These are phyloP conservation scores for Macroteleia sp. DNA, from an alignment of 2,888 invertebrate genomes.

Conservation along the genomic window DNA sequence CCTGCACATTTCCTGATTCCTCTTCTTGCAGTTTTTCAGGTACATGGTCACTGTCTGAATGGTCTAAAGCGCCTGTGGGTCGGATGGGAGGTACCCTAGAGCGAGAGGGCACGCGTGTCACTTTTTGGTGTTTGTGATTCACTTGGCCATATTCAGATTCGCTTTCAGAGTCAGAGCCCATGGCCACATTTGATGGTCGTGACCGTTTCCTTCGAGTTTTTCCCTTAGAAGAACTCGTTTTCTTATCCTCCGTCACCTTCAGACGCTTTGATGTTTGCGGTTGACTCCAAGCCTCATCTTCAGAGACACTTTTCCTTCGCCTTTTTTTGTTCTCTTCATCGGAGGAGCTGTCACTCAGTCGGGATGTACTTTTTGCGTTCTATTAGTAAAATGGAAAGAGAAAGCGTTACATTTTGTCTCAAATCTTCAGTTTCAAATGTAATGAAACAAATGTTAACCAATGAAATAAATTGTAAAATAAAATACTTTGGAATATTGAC, in stretches of 20 bases:
- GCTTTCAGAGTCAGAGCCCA: conserved; percentile 79
- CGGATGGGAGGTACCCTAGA: conserved; percentile 75
- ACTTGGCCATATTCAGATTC: conserved; percentile 76
- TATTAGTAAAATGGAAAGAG: too few species aligned
- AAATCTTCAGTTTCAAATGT: too few species aligned
- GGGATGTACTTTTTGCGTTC: conserved; percentile 41
- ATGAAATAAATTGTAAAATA: too few species aligned
- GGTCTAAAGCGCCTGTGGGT: conserved; percentile 80
- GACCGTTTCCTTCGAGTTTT: conserved; percentile 79
- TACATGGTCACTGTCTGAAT: conserved; percentile 80
- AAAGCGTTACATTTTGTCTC: too few species aligned
- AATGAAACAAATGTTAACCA: too few species aligned
- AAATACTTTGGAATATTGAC: too few species aligned
- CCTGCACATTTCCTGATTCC: conserved; percentile 85
- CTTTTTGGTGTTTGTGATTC: conserved; percentile 66
- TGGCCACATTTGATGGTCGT: conserved; percentile 74
- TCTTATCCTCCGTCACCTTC: conserved; percentile 77
- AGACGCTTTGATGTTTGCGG: conserved; percentile 75
- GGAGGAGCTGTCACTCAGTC: conserved; percentile 72
- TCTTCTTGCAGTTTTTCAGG: conserved; percentile 84
- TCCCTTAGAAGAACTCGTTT: conserved; percentile 80
- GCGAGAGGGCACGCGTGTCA: conserved; percentile 56
- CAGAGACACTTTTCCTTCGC: conserved; percentile 73
- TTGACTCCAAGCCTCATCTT: conserved; percentile 71
- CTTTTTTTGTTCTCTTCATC: conserved; percentile 71